Percentiles rank a stretch among this genome's conserved stretches.
Conservation (phyloP, 2,888 invertebrate genomes). For the Ryuthela nishihirai region DNA sequence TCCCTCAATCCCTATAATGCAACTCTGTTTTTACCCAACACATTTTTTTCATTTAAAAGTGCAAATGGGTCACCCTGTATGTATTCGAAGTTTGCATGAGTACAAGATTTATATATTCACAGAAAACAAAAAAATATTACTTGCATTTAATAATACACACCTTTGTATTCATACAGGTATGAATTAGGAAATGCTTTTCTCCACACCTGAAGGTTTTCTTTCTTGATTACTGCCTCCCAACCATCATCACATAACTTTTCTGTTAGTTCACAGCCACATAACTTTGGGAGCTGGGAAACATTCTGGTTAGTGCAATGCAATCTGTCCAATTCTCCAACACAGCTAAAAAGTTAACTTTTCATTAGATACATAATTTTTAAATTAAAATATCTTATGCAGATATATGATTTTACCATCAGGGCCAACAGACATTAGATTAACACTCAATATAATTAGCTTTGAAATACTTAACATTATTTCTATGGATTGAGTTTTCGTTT, state of each 20-base stretch:
- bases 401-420: no score
- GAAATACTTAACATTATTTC: no score
- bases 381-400: no score
- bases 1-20: no score
- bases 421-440: no score
- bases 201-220: constrained; percentile 41
- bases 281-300: constrained; percentile 11
- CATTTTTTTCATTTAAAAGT: no score
- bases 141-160: constrained; percentile 15
- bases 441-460: no score
- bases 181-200: constrained; percentile 36
- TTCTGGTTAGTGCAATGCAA: constrained; percentile 20
- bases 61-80: no score
- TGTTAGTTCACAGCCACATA: constrained; percentile 7
- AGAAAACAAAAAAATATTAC: background rate
- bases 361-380: no score
- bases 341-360: constrained; percentile 33
- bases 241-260: constrained; percentile 24
- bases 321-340: constrained; percentile 35
- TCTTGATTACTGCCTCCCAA: constrained; percentile 40
- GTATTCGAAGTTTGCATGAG: background rate
- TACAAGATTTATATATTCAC: background rate
- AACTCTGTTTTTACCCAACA: no score
- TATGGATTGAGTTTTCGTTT: no score
- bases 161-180: constrained; percentile 42